These are phyloP conservation scores for Corydoras sp. DNA, from an alignment of 2,113 vertebrate species.

Conservation along the genomic window DNA sequence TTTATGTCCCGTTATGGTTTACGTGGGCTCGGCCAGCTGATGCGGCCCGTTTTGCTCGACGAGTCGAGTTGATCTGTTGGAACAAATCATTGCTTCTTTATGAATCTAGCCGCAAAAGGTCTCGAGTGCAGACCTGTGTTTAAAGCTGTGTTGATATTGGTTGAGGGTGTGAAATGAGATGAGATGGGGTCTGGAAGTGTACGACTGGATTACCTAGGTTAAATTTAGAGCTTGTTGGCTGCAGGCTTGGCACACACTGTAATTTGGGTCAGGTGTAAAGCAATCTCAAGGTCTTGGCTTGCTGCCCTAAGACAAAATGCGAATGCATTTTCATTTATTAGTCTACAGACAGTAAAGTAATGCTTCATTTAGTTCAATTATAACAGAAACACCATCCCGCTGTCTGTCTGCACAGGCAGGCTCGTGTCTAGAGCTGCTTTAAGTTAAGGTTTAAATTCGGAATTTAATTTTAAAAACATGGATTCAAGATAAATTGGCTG, in stretches of 20 bases:
- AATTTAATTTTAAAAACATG: no score
- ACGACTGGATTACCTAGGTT: slow-evolving; percentile 29
- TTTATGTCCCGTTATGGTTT: slow-evolving; percentile 38
- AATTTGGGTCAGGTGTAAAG: slow-evolving; percentile 36
- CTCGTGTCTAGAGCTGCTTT: no score
- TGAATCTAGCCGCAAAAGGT: no score
- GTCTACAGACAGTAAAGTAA: background rate
- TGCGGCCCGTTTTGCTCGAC: no score
- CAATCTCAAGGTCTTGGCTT: slow-evolving; percentile 25
- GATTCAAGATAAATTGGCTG: no score
- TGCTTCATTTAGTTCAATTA: background rate
- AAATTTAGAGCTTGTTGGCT: slow-evolving; percentile 42
- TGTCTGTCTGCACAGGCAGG: no score
- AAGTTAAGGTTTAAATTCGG: no score
- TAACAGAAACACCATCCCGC: no score
- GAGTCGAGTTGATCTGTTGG: no score
- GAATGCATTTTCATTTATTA: background rate
- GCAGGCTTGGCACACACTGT: slow-evolving; percentile 22
- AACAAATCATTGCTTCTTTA: no score
- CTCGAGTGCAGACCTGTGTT: background rate
- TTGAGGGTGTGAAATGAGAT: background rate
- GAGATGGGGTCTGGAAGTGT: background rate
- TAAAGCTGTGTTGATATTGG: background rate
- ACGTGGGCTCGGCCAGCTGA: slow-evolving; percentile 28
- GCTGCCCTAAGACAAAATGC: slow-evolving; percentile 15